Percentiles rank a stretch among this genome's conserved stretches.
phyloP scores from a whole-genome alignment of 2,797 vertebrate genomes.

The Scleropages formosus region DNA sequence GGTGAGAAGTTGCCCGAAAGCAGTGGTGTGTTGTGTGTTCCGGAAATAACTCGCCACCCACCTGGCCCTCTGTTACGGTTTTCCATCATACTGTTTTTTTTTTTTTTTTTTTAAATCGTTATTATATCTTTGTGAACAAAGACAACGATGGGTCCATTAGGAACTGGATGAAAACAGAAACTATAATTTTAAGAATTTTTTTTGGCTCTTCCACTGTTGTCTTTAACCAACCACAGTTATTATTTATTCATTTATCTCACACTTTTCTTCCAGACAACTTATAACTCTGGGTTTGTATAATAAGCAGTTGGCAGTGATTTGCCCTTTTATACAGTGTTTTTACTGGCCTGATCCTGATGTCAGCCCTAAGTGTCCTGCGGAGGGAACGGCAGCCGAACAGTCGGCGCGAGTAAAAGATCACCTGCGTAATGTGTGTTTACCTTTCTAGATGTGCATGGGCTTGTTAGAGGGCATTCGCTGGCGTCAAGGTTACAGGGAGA shows the following conservation, averaged over 20 bases:
- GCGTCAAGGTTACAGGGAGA: neutral
- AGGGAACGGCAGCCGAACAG: neutral
- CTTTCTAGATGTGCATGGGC: neutral
- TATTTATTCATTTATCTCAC: too few species aligned
- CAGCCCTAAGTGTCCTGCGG: neutral
- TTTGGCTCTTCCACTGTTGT: neutral
- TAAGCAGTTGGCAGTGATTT: too few species aligned
- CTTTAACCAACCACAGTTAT: too few species aligned
- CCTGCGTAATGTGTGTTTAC: constrained; percentile 2
- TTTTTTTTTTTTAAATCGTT: too few species aligned
- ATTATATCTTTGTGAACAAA: neutral
- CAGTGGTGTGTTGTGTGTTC: neutral
- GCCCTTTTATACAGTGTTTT: too few species aligned
- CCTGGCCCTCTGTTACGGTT: neutral
- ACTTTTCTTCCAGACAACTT: too few species aligned
- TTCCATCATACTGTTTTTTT: too few species aligned
- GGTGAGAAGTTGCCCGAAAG: neutral
- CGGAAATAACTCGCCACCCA: neutral
- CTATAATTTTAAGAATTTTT: neutral
- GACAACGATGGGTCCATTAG: neutral
- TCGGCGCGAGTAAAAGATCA: neutral
- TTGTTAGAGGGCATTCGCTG: neutral
- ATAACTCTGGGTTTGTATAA: too few species aligned
- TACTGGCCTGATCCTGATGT: constrained; percentile 23
- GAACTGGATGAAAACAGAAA: neutral